Conservation (phyloP, 2,797 vertebrate genomes). For the Neopelma chrysocephalum region DNA sequence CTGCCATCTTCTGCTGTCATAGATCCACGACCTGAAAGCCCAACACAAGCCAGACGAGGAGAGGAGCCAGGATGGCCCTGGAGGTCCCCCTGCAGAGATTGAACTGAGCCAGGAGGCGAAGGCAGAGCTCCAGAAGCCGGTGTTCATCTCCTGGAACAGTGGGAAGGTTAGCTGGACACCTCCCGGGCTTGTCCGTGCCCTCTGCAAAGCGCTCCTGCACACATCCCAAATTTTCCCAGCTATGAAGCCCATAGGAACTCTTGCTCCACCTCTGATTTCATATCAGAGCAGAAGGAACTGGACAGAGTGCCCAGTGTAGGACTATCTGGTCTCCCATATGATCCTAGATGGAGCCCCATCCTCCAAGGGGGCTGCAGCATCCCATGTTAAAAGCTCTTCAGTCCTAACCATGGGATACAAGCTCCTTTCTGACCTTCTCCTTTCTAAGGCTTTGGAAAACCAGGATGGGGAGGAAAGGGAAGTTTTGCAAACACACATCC, state of each 20-base stretch:
- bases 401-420: neutral
- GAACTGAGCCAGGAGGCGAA: neutral
- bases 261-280: neutral
- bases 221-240: fast-evolving
- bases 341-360: neutral
- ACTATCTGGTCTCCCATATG: neutral
- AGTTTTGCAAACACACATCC: neutral
- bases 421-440: neutral
- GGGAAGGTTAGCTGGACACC: slow-evolving; percentile 67
- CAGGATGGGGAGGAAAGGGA: neutral
- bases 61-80: neutral
- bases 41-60: neutral
- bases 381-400: neutral
- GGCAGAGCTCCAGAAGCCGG: slow-evolving; percentile 32
- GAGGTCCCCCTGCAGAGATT: neutral
- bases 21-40: slow-evolving; percentile 51
- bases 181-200: neutral
- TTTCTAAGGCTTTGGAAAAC: neutral
- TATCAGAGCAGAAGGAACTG: neutral
- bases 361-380: neutral
- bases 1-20: neutral
- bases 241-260: fast-evolving
- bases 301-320: neutral
- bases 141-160: slow-evolving; percentile 60
- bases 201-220: neutral